These are phyloP conservation scores for Sebastes miniatus DNA, from an alignment of 2,797 vertebrate genomes.

Conservation along the genomic window DNA sequence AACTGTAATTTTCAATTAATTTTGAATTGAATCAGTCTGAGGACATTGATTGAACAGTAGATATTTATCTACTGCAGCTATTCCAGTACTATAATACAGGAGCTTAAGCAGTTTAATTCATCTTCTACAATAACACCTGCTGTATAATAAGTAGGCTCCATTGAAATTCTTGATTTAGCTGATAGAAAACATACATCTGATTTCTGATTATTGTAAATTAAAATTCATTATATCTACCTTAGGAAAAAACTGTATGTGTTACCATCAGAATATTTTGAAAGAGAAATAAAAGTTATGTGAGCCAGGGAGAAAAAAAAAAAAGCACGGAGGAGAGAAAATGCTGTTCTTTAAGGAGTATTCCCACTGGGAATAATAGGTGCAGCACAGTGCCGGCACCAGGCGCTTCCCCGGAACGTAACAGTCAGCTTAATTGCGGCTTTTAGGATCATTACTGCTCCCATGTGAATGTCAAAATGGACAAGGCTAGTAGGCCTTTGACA, in stretches of 20 bases:
- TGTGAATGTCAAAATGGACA: slow-evolving; percentile 85
- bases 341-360: slow-evolving; percentile 76
- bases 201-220: background rate
- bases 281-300: slow-evolving; percentile 37
- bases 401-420: slow-evolving; percentile 80
- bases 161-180: background rate
- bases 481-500: slow-evolving; percentile 81
- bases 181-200: background rate
- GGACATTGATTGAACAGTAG: background rate
- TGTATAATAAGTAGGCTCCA: background rate
- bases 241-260: background rate
- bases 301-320: background rate
- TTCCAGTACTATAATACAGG: background rate
- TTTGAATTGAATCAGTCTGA: background rate
- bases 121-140: background rate
- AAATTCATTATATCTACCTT: background rate
- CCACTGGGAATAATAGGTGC: slow-evolving; percentile 81
- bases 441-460: slow-evolving; percentile 86
- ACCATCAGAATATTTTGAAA: slow-evolving; percentile 9
- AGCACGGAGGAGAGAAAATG: slow-evolving; percentile 47
- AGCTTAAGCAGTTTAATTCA: background rate
- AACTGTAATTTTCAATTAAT: background rate
- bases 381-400: slow-evolving; percentile 72
- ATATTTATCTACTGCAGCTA: background rate
- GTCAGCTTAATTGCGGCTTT: slow-evolving; percentile 86